Evolutionary conservation across 1,140 invertebrate genomes (phyloP).

Genomic region (Linepithema humile): DNA sequence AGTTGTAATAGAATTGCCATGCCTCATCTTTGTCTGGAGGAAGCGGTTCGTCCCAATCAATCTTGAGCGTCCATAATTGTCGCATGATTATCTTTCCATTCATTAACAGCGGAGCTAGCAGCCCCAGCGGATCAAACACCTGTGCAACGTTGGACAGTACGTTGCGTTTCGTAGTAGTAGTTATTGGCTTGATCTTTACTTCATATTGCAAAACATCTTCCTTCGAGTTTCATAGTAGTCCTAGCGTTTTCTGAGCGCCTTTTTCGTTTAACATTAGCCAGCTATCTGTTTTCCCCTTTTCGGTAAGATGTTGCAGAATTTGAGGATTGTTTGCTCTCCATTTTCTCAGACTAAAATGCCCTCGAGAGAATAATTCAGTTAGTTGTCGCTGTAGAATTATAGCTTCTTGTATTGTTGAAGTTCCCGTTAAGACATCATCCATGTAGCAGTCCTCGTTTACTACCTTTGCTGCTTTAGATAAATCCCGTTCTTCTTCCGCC

Average conservation of each 20-base stretch:
- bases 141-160: neutral
- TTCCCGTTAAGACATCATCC: neutral
- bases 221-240: neutral
- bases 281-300: neutral
- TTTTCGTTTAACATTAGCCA: neutral
- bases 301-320: neutral
- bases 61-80: neutral
- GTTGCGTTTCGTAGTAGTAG: neutral
- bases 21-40: neutral
- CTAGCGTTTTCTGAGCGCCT: neutral
- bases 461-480: neutral
- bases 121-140: conserved; percentile 9
- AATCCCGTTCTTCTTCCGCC: neutral
- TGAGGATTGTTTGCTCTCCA: neutral
- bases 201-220: neutral
- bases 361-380: neutral
- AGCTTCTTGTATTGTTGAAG: neutral
- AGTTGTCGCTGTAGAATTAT: neutral
- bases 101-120: neutral
- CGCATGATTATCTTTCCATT: neutral
- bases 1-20: neutral
- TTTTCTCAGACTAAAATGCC: neutral
- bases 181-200: neutral
- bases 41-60: conserved; percentile 5
- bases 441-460: neutral